A percentile compares a stretch with the other conserved stretches of the same genome.
Evolutionary conservation across 1,140 invertebrate species (phyloP).

Genomic region (Mizuhopecten yessoensis): DNA sequence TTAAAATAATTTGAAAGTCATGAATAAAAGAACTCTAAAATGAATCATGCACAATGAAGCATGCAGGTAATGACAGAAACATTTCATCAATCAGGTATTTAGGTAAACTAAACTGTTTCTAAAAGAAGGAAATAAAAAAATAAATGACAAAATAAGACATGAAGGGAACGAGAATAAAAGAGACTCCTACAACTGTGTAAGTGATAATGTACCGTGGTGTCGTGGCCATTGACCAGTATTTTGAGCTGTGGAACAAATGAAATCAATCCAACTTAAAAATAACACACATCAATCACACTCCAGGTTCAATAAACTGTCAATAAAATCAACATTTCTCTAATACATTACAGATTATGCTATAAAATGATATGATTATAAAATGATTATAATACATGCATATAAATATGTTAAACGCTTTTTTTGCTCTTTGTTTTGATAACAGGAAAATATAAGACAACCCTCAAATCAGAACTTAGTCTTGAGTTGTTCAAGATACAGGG

Average conservation of each 20-base stretch:
- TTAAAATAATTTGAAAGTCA: no score
- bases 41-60: not conserved
- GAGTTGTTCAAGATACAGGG: no score
- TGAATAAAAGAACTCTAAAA: not conserved
- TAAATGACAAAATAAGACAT: not conserved
- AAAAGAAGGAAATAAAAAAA: not conserved
- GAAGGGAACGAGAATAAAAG: not conserved
- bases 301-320: not conserved
- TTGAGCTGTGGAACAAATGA: constrained; percentile 23
- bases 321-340: not conserved
- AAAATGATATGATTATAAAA: no score
- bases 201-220: not conserved
- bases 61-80: not conserved
- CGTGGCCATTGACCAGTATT: constrained; percentile 5
- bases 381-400: no score
- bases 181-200: not conserved
- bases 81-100: not conserved
- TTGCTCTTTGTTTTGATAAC: no score
- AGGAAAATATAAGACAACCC: no score
- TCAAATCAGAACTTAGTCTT: no score
- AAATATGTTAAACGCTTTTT: no score
- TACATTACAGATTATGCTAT: no score
- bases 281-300: not conserved
- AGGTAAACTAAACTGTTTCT: not conserved
- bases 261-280: not conserved